phyloP scores from a whole-genome alignment of 2,113 vertebrate genomes.

The Austrofundulus limnaeus region DNA sequence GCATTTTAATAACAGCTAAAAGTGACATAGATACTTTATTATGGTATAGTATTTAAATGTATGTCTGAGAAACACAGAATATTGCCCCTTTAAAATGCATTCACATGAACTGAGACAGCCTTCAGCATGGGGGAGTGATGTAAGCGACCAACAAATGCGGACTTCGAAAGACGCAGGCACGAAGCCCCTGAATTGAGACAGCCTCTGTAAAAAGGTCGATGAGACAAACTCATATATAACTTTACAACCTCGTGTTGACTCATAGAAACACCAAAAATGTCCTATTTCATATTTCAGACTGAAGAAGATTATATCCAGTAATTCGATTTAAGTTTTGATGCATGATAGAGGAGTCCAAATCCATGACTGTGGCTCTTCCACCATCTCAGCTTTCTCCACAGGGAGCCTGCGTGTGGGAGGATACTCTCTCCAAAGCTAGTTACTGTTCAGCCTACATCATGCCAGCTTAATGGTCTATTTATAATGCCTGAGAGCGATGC shows the following conservation, averaged over 20 bases:
- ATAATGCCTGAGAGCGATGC: slow-evolving; percentile 72
- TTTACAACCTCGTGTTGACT: slow-evolving; percentile 37
- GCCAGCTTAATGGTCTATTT: slow-evolving; percentile 73
- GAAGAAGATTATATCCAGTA: slow-evolving; percentile 43
- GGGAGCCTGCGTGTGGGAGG: slow-evolving; percentile 62
- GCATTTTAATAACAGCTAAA: too few species aligned
- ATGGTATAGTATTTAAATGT: too few species aligned
- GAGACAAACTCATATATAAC: slow-evolving; percentile 49
- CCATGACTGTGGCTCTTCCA: slow-evolving; percentile 39
- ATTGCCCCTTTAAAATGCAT: too few species aligned
- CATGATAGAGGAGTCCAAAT: slow-evolving; percentile 49
- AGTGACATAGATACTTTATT: too few species aligned
- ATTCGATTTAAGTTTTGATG: slow-evolving; percentile 51
- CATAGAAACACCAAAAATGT: slow-evolving; percentile 20
- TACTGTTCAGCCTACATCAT: slow-evolving; percentile 72
- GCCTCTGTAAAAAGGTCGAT: too few species aligned
- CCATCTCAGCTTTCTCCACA: slow-evolving; percentile 45
- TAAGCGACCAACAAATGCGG: too few species aligned
- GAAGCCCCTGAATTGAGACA: too few species aligned
- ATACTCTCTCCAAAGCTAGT: slow-evolving; percentile 68
- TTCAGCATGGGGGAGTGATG: too few species aligned
- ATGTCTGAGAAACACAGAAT: too few species aligned
- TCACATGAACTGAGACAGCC: too few species aligned
- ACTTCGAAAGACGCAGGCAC: too few species aligned
- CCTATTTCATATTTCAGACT: slow-evolving; percentile 45